A percentile compares a stretch with the other conserved stretches of the same genome.
Conservation (phyloP, 2,113 vertebrate genomes). For the Carassius carassius region DNA sequence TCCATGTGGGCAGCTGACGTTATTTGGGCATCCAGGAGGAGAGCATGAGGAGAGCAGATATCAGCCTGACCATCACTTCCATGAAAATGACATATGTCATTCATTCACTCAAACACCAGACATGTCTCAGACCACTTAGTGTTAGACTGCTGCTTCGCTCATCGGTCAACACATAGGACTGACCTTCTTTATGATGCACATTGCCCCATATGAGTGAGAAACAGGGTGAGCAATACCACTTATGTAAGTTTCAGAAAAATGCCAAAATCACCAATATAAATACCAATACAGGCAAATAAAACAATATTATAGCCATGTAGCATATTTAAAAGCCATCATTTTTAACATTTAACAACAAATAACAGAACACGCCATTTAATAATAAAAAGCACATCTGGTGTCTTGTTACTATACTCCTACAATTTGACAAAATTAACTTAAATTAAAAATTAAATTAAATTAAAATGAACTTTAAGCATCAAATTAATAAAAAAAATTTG, state of each 20-base stretch:
- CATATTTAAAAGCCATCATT: too few species aligned
- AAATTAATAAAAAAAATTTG: too few species aligned
- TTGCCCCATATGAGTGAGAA: slow-evolving; percentile 24
- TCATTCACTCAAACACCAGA: slow-evolving; percentile 38
- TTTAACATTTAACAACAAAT: too few species aligned
- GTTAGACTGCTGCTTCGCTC: neutral
- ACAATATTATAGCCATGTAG: neutral
- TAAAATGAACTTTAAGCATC: too few species aligned
- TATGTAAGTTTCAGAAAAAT: neutral
- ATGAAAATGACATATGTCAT: slow-evolving; percentile 45
- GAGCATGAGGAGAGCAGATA: neutral
- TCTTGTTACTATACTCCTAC: too few species aligned
- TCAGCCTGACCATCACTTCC: slow-evolving; percentile 43
- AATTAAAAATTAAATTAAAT: too few species aligned
- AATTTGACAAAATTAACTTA: too few species aligned
- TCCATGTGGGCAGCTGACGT: slow-evolving; percentile 8
- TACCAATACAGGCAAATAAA: neutral
- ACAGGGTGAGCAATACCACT: neutral
- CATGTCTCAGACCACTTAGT: neutral
- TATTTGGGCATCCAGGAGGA: neutral
- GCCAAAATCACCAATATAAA: neutral
- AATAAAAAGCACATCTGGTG: too few species aligned
- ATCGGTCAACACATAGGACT: neutral
- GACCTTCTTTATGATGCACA: slow-evolving; percentile 36
- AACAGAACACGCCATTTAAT: too few species aligned